phyloP scores from a whole-genome alignment of 2,888 invertebrate species.

The Agapetus fuscipes region DNA sequence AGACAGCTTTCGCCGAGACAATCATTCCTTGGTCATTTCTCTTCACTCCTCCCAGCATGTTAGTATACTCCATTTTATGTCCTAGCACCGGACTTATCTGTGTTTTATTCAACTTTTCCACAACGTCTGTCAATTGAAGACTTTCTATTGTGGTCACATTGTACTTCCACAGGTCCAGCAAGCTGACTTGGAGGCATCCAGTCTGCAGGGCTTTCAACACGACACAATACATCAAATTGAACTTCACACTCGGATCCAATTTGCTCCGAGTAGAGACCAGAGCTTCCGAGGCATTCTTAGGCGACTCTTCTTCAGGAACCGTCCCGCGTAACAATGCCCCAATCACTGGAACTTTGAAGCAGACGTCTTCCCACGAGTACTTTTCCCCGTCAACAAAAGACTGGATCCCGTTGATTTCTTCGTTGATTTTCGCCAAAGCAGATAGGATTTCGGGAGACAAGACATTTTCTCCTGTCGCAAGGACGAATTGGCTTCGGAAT shows the following conservation, averaged over 20 bases:
- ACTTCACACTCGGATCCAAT: slow-evolving; percentile 48
- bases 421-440: slow-evolving; percentile 42
- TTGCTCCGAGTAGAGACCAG: slow-evolving; percentile 24
- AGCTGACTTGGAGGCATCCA: slow-evolving; percentile 53
- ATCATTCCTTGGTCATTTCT: slow-evolving; percentile 52
- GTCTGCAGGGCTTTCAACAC: slow-evolving; percentile 50
- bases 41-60: slow-evolving; percentile 51
- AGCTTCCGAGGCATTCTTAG: too few relatives aligned
- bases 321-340: too few relatives aligned
- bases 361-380: slow-evolving; percentile 30
- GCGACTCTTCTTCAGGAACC: slow-evolving; percentile 2
- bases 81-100: slow-evolving; percentile 55
- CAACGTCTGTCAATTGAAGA: slow-evolving; percentile 51
- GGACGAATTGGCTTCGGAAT: slow-evolving; percentile 49
- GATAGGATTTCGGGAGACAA: slow-evolving; percentile 50
- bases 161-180: slow-evolving; percentile 63
- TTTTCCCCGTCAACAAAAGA: slow-evolving; percentile 27
- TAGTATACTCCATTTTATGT: slow-evolving; percentile 52
- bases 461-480: slow-evolving; percentile 58
- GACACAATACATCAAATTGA: slow-evolving; percentile 52
- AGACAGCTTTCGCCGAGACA: slow-evolving; percentile 51
- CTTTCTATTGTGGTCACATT: slow-evolving; percentile 41
- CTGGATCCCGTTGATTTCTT: slow-evolving; percentile 36
- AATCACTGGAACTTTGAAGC: slow-evolving; percentile 36
- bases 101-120: slow-evolving; percentile 48